Base-by-base conservation (phyloP, 2,888 invertebrate species). In the Ypsolopha scabrella region DNA sequence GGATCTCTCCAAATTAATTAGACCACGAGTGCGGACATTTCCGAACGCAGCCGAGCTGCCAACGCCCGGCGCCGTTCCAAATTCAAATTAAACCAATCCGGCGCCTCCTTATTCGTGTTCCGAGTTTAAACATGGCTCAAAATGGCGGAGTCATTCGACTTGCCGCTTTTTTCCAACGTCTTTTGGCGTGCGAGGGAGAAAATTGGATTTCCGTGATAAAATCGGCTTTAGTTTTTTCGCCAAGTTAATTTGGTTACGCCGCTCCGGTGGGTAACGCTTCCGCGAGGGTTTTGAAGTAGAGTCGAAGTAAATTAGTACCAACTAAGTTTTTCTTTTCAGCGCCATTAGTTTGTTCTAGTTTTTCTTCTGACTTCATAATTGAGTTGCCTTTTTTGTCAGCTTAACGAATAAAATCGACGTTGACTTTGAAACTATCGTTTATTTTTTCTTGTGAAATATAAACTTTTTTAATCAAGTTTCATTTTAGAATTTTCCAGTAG, bases 171-270 rank as follows among this genome's bases (percentile, higher is more conserved):
- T 86, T 80, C 79, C 74, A 70, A 72, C 80, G 82, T 85, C 86
- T 86, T 24, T 83, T 83, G 77, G 82, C 83, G 82, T 85, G 83
- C 81, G 67, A 79, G 80, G 82, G 81, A 82, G 85, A 85, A 85
- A 85, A 85, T 85, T 85, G 86, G 82, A 82, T 86, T 83, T 85
- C 78, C 83, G 80, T 78, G 86, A 83, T 85, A 83, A 85, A 86
- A 86, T 86, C 85, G 79, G 78, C 80, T 80, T 75, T 72, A 67
- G 71, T 70, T 81, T 80, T 75, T 76, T 74, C 70, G 62, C 68
- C 68, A 37, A 75, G 70, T 77, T 81, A 79, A 82, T 83, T 81
- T 78, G 75, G 77, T 68, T 67, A 65, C 69, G 60, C 63, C 60
- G 61, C 62, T 61, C 63, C 71, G 70, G 69, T 70, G 65, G 72